Evolutionary conservation across 2,888 invertebrate genomes (phyloP).

Genomic region (Koerneria pararmatus): DNA sequence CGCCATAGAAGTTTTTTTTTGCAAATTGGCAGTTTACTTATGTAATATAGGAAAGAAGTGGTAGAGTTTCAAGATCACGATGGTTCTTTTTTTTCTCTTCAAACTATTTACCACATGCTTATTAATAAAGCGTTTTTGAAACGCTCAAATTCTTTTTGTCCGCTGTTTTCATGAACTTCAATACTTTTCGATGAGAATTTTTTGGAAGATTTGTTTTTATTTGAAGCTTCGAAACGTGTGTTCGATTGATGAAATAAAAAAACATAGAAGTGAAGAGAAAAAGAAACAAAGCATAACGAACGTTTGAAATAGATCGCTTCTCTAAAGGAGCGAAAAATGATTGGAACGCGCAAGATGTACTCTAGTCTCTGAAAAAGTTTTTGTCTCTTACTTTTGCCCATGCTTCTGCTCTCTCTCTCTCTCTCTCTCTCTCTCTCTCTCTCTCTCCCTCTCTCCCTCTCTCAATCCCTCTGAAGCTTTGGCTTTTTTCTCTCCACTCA

Average conservation of each 20-base stretch:
- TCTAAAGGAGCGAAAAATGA: not conserved
- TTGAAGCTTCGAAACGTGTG: no score
- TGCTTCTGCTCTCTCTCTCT: not conserved
- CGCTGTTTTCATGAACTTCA: no score
- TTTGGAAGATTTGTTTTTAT: no score
- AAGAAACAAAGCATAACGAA: not conserved
- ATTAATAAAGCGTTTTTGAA: no score
- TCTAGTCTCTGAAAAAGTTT: not conserved
- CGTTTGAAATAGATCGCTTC: not conserved
- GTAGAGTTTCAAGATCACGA: no score
- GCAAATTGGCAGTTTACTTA: no score
- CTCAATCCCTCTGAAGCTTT: not conserved
- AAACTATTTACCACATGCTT: no score
- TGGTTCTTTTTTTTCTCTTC: no score
- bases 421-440: not conserved
- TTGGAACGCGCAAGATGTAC: not conserved
- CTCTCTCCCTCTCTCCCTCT: not conserved
- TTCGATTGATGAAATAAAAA: not conserved
- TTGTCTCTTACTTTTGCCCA: not conserved
- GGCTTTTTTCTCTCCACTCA: conserved; percentile 15
- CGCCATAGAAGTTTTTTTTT: no score
- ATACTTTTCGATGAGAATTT: no score
- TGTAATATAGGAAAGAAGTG: no score
- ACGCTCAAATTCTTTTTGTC: no score
- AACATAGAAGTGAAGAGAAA: not conserved